phyloP scores from a whole-genome alignment of 2,888 invertebrate genomes.

The Campoplex nolae region DNA sequence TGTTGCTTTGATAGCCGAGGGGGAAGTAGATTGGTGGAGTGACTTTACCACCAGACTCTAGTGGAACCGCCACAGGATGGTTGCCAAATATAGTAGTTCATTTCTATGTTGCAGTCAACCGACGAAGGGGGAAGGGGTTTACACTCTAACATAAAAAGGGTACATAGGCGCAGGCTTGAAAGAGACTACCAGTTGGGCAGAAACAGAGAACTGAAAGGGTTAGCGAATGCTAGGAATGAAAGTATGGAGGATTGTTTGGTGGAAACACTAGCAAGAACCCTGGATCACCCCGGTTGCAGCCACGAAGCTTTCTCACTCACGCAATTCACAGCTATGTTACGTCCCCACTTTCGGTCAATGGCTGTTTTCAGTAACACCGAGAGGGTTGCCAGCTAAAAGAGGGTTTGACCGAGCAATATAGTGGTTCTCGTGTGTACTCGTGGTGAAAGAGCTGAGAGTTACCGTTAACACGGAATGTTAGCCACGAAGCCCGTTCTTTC shows the following conservation, averaged over 20 bases:
- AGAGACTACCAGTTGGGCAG: constrained; percentile 29
- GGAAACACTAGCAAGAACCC: constrained; percentile 64
- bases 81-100: constrained; percentile 80
- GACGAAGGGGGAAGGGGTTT: constrained; percentile 75
- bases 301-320: constrained; percentile 45
- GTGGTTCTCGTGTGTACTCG: constrained; percentile 37
- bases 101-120: constrained; percentile 73
- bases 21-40: constrained; percentile 80
- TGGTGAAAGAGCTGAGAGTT: constrained; percentile 65
- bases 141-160: constrained; percentile 79
- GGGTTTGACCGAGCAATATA: constrained; percentile 42
- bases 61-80: constrained; percentile 70
- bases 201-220: constrained; percentile 32
- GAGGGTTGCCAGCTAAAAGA: constrained; percentile 51
- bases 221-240: constrained; percentile 75
- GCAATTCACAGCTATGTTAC: constrained; percentile 59
- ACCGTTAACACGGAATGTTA: constrained; percentile 62
- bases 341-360: constrained; percentile 47
- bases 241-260: constrained; percentile 75
- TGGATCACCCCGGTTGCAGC: constrained; percentile 60
- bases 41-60: constrained; percentile 53
- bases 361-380: constrained; percentile 55
- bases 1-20: constrained; percentile 80
- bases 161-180: constrained; percentile 47
- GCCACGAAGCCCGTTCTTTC: constrained; percentile 52